Conservation (phyloP, 2,888 invertebrate species). For the Yponomeuta sedellus region DNA sequence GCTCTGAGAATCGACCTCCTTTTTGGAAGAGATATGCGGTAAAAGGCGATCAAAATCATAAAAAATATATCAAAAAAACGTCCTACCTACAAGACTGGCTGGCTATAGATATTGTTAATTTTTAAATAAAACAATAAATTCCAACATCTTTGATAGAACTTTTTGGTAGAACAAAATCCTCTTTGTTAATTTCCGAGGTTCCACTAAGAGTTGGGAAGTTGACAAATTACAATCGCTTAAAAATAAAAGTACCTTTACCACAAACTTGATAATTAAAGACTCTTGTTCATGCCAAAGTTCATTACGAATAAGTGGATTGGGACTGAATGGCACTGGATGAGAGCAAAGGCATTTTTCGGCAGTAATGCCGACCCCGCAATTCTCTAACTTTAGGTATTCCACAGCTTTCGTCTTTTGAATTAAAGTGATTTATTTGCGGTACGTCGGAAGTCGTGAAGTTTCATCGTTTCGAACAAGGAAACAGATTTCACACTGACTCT, state of each 20-base stretch:
- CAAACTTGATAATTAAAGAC: conserved; percentile 27
- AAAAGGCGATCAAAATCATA: neutral
- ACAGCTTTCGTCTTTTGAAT: conserved; percentile 62
- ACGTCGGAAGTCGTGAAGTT: conserved; percentile 56
- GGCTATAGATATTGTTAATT: too few species aligned
- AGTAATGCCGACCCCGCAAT: conserved; percentile 44
- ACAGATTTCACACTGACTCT: conserved; percentile 36
- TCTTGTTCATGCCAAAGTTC: conserved; percentile 20
- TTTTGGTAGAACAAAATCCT: too few species aligned
- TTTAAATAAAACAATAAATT: too few species aligned
- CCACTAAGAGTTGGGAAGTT: neutral
- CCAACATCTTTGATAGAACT: too few species aligned
- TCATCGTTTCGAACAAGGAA: conserved; percentile 58
- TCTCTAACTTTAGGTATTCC: conserved; percentile 48
- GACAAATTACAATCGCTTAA: neutral
- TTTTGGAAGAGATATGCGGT: neutral
- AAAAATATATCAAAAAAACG: neutral
- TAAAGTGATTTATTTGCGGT: conserved; percentile 64
- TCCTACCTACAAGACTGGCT: neutral
- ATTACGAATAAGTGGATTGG: conserved; percentile 28
- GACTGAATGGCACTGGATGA: conserved; percentile 28
- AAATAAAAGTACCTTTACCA: conserved; percentile 16
- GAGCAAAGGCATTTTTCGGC: conserved; percentile 50
- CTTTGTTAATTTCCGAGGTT: neutral
- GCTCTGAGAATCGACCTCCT: neutral